phyloP scores from a whole-genome alignment of 2,113 vertebrate species.

The Trochalopteron elliotii region DNA sequence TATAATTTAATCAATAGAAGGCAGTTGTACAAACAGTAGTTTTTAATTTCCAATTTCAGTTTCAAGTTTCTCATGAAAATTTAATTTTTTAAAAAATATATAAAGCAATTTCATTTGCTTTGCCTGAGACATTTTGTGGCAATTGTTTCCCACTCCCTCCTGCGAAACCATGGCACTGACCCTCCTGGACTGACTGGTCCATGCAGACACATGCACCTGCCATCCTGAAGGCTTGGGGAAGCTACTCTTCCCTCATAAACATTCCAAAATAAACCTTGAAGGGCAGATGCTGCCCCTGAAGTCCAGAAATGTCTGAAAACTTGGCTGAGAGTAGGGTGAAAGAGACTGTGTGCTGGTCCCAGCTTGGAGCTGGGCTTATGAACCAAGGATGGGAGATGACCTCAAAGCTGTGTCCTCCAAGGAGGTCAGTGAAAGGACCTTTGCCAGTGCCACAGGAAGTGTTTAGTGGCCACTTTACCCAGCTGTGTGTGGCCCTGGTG shows the following conservation, averaged over 20 bases:
- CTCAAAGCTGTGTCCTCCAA: neutral
- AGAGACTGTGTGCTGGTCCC: neutral
- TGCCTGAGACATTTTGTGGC: neutral
- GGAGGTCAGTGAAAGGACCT: too few species aligned
- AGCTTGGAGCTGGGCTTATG: neutral
- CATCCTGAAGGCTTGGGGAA: neutral
- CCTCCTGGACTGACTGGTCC: neutral
- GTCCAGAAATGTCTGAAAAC: neutral
- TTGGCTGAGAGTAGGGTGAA: neutral
- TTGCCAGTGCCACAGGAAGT: rapidly evolving
- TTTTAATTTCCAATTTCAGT: constrained; percentile 15
- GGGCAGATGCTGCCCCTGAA: neutral
- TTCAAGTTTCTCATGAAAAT: neutral
- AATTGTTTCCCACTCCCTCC: neutral
- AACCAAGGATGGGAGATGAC: neutral
- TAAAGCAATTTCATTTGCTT: neutral
- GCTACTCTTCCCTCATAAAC: neutral
- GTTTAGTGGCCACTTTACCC: neutral
- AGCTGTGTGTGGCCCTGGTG: neutral
- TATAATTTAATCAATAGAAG: neutral
- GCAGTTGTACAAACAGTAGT: neutral
- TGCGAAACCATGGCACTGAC: rapidly evolving
- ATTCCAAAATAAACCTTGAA: neutral
- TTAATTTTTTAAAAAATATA: neutral
- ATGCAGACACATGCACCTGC: rapidly evolving